Conservation (phyloP, 2,797 vertebrate genomes). For the Enteromius afrohamiltoni region DNA sequence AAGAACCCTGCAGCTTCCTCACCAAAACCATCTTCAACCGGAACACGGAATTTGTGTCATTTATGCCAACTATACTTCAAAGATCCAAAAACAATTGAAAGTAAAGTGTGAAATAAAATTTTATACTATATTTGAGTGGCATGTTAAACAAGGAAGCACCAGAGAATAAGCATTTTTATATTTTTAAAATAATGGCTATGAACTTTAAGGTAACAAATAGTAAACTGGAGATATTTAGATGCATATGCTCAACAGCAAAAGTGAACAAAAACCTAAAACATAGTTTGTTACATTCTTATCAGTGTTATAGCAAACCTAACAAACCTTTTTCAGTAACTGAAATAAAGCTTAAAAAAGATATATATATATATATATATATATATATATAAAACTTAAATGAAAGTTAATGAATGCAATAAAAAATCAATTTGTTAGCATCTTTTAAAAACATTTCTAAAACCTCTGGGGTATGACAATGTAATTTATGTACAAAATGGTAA, state of each 20-base stretch:
- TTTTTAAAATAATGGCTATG: background rate
- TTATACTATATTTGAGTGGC: background rate
- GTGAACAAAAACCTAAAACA: background rate
- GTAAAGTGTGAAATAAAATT: background rate
- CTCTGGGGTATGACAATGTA: background rate
- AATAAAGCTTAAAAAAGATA: background rate
- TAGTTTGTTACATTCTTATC: background rate
- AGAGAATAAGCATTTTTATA: background rate
- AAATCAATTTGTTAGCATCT: background rate
- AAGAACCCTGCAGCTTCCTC: conserved; percentile 19
- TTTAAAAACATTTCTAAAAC: background rate
- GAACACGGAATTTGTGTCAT: background rate
- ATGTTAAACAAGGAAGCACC: background rate
- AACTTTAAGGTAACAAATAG: background rate
- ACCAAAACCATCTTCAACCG: conserved; percentile 6
- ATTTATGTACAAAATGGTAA: background rate
- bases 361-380: no score
- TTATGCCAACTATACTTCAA: background rate
- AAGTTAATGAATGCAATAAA: no score
- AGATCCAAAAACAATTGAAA: background rate
- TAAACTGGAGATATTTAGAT: background rate
- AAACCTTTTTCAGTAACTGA: background rate
- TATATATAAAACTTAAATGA: background rate
- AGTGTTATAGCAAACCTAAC: background rate
- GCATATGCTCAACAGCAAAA: background rate